These are phyloP conservation scores for Eumerus sabulonum DNA, from an alignment of 2,888 invertebrate genomes.

Conservation along the genomic window DNA sequence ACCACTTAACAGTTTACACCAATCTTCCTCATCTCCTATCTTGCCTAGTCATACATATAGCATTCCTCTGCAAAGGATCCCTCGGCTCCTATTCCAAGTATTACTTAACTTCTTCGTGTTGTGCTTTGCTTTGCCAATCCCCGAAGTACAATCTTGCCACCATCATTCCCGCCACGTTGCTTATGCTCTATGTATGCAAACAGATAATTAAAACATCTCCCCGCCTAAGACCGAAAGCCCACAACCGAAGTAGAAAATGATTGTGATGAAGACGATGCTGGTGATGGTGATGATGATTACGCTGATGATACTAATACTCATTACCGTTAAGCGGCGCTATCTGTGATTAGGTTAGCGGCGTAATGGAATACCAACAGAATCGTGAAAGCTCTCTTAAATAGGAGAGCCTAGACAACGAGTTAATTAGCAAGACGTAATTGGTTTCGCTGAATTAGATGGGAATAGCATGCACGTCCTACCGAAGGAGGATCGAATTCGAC, in stretches of 20 bases:
- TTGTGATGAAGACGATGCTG: background rate
- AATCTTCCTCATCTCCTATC: too few relatives aligned
- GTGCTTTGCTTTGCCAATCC: too few relatives aligned
- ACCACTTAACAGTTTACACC: too few relatives aligned
- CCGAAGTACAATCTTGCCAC: background rate
- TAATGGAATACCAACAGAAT: constrained; percentile 30
- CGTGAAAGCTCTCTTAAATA: constrained; percentile 25
- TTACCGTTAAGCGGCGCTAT: constrained; percentile 45
- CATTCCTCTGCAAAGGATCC: too few relatives aligned
- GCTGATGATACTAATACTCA: constrained; percentile 59
- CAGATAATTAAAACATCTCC: constrained; percentile 53
- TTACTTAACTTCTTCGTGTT: too few relatives aligned
- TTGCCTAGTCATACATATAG: too few relatives aligned
- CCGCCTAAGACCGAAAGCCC: constrained; percentile 8
- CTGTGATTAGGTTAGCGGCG: constrained; percentile 44
- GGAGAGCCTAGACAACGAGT: constrained; percentile 62
- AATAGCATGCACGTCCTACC: constrained; percentile 46
- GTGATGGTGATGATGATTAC: constrained; percentile 19
- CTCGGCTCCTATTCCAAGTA: too few relatives aligned
- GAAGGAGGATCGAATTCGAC: background rate
- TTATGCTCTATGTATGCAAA: constrained; percentile 43
- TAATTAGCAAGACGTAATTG: constrained; percentile 66
- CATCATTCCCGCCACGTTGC: constrained; percentile 10
- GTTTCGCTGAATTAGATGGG: constrained; percentile 57
- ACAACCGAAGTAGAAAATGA: constrained; percentile 4